A percentile compares a stretch with the other conserved stretches of the same genome.
phyloP scores from a whole-genome alignment of 2,888 invertebrate genomes.

The Saturnia japonica region DNA sequence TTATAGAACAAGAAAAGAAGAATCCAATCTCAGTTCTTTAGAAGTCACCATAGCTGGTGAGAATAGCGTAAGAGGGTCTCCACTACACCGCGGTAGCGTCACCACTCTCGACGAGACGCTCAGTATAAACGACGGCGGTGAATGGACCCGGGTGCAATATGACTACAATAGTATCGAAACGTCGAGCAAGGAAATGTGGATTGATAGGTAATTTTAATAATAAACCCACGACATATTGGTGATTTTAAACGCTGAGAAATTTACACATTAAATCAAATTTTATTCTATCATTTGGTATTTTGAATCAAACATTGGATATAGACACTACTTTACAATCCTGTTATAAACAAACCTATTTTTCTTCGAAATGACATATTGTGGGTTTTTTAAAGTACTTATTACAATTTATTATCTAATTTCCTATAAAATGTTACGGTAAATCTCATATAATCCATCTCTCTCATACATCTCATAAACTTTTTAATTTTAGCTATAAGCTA shows the following conservation, averaged over 20 bases:
- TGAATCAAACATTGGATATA: too few relatives aligned
- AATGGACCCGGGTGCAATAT: constrained; percentile 73
- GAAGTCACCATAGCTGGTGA: constrained; percentile 56
- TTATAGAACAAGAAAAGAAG: constrained; percentile 60
- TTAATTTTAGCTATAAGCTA: too few relatives aligned
- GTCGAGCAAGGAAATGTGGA: constrained; percentile 71
- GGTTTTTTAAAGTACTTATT: too few relatives aligned
- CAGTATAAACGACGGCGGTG: constrained; percentile 70
- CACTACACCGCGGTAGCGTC: constrained; percentile 62
- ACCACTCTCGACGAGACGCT: constrained; percentile 74
- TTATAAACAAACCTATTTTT: too few relatives aligned
- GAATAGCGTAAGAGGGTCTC: constrained; percentile 54
- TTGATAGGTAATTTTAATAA: constrained; percentile 58
- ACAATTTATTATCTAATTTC: too few relatives aligned
- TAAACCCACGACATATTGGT: neutral
- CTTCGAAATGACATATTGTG: too few relatives aligned
- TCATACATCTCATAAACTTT: too few relatives aligned
- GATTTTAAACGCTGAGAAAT: neutral
- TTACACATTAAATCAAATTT: neutral
- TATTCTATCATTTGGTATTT: too few relatives aligned
- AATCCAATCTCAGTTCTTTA: constrained; percentile 71
- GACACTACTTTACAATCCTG: too few relatives aligned
- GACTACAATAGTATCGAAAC: constrained; percentile 60
- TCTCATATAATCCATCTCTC: too few relatives aligned
- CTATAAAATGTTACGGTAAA: too few relatives aligned